A percentile compares a stretch with the other conserved stretches of the same genome.
Evolutionary conservation across 2,888 invertebrate species (phyloP).

Genomic region (Zaprionus bogoriensis): DNA sequence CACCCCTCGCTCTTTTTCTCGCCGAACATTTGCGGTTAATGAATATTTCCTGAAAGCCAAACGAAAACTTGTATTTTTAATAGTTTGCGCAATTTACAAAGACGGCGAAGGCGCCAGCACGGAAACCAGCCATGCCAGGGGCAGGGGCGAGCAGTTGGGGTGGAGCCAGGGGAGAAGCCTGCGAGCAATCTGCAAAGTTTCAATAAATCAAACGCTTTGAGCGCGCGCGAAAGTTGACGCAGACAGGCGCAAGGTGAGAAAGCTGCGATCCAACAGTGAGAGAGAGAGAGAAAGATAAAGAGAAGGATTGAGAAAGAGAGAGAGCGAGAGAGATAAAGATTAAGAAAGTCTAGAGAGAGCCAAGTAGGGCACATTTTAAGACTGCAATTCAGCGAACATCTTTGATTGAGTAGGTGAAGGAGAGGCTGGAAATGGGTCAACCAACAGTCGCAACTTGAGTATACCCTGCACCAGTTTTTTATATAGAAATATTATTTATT

Average conservation of each 20-base stretch:
- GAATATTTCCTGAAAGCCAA: conserved; percentile 45
- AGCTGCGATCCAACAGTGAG: neutral
- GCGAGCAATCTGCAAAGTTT: conserved; percentile 8
- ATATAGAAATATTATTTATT: too few species aligned
- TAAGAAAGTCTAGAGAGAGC: too few species aligned
- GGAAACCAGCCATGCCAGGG: neutral
- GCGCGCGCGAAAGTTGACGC: neutral
- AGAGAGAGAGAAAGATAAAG: neutral
- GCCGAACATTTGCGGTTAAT: conserved; percentile 45
- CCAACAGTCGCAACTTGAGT: too few species aligned
- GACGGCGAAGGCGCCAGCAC: conserved; percentile 5
- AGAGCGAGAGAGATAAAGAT: neutral
- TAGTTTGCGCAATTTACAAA: conserved; percentile 40
- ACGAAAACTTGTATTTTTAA: conserved; percentile 43
- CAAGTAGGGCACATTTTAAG: too few species aligned
- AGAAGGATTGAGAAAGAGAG: neutral
- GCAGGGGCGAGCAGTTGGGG: neutral
- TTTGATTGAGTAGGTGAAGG: too few species aligned
- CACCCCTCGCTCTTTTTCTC: neutral
- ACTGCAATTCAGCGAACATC: too few species aligned
- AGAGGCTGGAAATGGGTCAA: too few species aligned
- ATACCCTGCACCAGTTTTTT: too few species aligned
- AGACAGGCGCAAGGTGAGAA: neutral
- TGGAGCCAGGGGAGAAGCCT: neutral
- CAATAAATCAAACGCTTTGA: conserved; percentile 4